Evolutionary conservation across 2,888 invertebrate species (phyloP).

Genomic region (Orthonychiurus folsomi): DNA sequence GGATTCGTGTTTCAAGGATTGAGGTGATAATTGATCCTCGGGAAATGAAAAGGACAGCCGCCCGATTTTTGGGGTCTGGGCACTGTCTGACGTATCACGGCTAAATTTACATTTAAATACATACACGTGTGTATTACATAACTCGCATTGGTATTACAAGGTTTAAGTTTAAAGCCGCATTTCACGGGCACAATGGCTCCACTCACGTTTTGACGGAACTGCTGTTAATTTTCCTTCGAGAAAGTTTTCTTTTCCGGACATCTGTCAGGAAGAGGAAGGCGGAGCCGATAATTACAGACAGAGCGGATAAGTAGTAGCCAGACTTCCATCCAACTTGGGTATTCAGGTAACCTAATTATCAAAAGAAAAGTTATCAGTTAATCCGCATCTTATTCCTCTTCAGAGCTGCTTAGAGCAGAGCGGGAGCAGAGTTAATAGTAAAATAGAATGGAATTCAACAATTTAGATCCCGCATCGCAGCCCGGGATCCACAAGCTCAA

Average conservation of each 20-base stretch:
- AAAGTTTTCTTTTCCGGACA: slow-evolving; percentile 56
- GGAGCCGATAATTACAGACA: slow-evolving; percentile 66
- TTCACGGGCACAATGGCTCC: no score
- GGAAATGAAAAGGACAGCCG: slow-evolving; percentile 41
- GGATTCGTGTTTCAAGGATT: slow-evolving; percentile 17
- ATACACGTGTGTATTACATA: not conserved
- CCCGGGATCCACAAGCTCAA: no score
- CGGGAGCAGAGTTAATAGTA: no score
- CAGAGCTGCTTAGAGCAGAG: no score
- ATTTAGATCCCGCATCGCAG: no score
- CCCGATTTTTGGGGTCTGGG: slow-evolving; percentile 51
- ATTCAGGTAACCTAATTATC: slow-evolving; percentile 20
- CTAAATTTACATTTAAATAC: slow-evolving; percentile 27
- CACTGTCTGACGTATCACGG: slow-evolving; percentile 44
- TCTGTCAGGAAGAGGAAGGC: slow-evolving; percentile 71
- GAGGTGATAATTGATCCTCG: slow-evolving; percentile 28
- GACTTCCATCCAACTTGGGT: slow-evolving; percentile 55
- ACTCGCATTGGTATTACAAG: no score
- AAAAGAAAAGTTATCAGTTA: no score
- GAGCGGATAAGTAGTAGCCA: slow-evolving; percentile 75
- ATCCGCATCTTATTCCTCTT: no score
- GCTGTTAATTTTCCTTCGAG: slow-evolving; percentile 35
- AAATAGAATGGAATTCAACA: no score
- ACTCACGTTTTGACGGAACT: slow-evolving; percentile 39
- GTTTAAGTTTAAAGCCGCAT: not conserved